Conservation (phyloP, 2,888 invertebrate species). For the Azorinus chamasolen region DNA sequence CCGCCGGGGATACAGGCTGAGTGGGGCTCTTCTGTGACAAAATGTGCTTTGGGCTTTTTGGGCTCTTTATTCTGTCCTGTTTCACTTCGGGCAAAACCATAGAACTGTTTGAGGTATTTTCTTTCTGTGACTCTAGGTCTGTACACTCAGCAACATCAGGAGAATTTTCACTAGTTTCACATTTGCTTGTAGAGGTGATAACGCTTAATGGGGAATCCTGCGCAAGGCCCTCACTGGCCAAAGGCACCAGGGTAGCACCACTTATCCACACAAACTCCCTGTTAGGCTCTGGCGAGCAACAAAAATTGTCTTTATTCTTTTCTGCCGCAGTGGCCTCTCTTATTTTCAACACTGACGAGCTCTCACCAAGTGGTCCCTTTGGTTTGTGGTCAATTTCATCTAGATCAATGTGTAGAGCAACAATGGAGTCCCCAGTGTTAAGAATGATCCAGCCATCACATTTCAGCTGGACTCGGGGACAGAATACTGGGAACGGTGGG, state of each 20-base stretch:
- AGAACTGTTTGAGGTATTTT: conserved; percentile 42
- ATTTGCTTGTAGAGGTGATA: conserved; percentile 13
- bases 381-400: conserved; percentile 49
- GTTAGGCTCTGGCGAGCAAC: conserved; percentile 55
- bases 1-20: conserved; percentile 36
- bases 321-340: conserved; percentile 37
- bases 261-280: conserved; percentile 60
- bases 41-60: conserved; percentile 57
- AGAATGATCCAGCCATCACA: conserved; percentile 90
- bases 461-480: conserved; percentile 86
- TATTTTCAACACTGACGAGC: conserved; percentile 40
- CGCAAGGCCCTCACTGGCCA: conserved; percentile 18
- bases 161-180: conserved; percentile 29
- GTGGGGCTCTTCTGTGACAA: conserved; percentile 59
- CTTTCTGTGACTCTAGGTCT: conserved; percentile 57
- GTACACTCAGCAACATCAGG: not conserved
- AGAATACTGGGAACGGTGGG: conserved; percentile 85
- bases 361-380: conserved; percentile 36
- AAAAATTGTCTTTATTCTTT: conserved; percentile 54
- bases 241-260: conserved; percentile 47
- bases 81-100: conserved; percentile 23
- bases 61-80: conserved; percentile 53
- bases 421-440: conserved; percentile 93
- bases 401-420: conserved; percentile 90
- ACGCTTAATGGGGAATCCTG: conserved; percentile 16